phyloP scores from a whole-genome alignment of 2,888 invertebrate genomes.

The Cryptocephalus primarius region DNA sequence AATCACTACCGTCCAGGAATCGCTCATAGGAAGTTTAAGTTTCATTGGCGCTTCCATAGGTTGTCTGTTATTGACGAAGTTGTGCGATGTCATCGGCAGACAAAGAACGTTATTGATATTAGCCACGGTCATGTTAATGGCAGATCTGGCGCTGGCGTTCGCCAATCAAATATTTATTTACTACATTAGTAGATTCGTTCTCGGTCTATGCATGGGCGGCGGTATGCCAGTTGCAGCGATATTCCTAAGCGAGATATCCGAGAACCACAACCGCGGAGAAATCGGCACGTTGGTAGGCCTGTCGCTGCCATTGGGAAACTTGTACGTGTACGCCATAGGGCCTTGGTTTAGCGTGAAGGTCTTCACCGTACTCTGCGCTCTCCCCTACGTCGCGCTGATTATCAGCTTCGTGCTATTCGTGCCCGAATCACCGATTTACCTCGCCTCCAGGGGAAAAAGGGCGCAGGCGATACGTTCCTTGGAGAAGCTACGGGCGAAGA shows the following conservation, averaged over 20 bases:
- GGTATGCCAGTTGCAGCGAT: conserved; percentile 66
- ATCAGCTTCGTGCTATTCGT: conserved; percentile 13
- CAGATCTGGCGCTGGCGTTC: background rate
- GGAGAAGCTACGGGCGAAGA: conserved; percentile 35
- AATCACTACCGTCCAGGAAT: background rate
- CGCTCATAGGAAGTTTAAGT: background rate
- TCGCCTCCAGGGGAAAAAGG: conserved; percentile 36
- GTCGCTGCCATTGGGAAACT: conserved; percentile 54
- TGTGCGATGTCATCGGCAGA: conserved; percentile 1
- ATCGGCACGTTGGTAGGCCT: conserved; percentile 57
- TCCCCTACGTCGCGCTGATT: conserved; percentile 17
- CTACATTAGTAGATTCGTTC: conserved; percentile 45
- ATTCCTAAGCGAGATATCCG: conserved; percentile 77
- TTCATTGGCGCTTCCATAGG: background rate
- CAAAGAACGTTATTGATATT: background rate
- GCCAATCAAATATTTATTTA: background rate
- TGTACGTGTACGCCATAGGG: conserved; percentile 56
- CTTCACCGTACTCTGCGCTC: conserved; percentile 15
- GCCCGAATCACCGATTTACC: conserved; percentile 22
- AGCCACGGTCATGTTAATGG: background rate
- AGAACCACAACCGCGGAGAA: conserved; percentile 65
- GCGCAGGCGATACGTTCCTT: conserved; percentile 50
- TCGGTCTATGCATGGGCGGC: conserved; percentile 55
- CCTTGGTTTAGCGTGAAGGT: conserved; percentile 34
- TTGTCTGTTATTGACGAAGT: background rate